phyloP scores from a whole-genome alignment of 2,888 invertebrate species.

The Trilocha varians region DNA sequence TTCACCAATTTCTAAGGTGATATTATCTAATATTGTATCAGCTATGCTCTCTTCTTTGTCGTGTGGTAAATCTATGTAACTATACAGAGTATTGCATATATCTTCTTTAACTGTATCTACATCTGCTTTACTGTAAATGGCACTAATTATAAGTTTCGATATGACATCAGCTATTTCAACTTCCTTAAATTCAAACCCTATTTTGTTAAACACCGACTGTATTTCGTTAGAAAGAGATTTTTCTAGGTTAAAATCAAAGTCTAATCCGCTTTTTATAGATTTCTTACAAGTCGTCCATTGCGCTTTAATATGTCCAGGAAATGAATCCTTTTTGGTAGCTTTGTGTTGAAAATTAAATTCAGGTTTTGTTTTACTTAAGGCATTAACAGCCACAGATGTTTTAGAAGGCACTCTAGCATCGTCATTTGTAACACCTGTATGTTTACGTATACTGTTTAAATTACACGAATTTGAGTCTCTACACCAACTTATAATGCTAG shows the following conservation, averaged over 20 bases:
- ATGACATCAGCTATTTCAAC: background rate
- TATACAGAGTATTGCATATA: background rate
- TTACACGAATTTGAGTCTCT: no score
- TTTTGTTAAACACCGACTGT: background rate
- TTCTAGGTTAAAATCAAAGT: background rate
- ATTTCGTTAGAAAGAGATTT: background rate
- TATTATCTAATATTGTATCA: background rate
- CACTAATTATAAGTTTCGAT: background rate
- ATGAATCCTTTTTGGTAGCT: background rate
- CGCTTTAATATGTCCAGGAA: background rate
- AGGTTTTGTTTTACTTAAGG: no score
- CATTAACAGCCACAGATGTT: no score
- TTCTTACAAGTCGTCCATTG: background rate
- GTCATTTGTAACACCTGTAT: background rate
- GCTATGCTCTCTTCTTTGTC: background rate
- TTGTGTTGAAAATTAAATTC: no score
- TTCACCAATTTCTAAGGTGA: background rate
- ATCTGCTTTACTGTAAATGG: background rate
- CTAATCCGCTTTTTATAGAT: background rate
- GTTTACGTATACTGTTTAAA: no score
- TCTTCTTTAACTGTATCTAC: conserved; percentile 1
- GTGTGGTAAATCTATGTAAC: background rate
- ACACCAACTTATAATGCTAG: no score
- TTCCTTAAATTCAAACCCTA: background rate
- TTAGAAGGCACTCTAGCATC: background rate